Base-by-base conservation (phyloP, 2,888 invertebrate genomes). In the Cinara cedri region DNA sequence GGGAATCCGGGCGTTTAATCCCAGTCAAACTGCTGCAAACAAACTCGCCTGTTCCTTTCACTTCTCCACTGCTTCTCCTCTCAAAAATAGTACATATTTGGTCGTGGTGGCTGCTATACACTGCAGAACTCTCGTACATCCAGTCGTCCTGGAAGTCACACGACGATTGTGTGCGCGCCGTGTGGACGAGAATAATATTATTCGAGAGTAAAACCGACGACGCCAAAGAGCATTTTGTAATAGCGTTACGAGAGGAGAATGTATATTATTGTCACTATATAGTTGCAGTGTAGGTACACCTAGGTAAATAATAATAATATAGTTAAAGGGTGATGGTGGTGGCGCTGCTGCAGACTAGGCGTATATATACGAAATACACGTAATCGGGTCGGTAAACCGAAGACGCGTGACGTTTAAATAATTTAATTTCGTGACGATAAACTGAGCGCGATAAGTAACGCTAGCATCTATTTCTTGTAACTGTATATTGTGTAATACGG, bases 271-370 rank as follows among this genome's bases (percentile, higher is more conserved):
- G 34, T 3, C 6, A 34, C 3, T 34, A 34, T 34, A 63, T 14
- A 13, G 21, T 21, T 3, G 4, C 24, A 16, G 42, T 42, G 13
- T 16, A 13, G 42, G 1, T 34, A 57, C 24, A 60, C 34, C 13
- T 13, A 13, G 9, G 10, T 26, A 26, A 8, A 26, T n/a, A n/a
- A 26, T 26, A 46, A n/a, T n/a, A n/a, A n/a, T n/a, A n/a, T n/a
- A 34, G 34, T 34, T 6, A 34, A 34, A 6, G 34, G 3, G 34
- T 34, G n/a, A n/a, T n/a, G n/a, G n/a, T n/a, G n/a, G n/a, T n/a
- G n/a, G 34, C 34, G 49, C 62, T n/a, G n/a, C n/a, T n/a, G 60
- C 72, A 62, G 72, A 72, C 72, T 72, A n/a, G n/a, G n/a, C n/a
- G n/a, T n/a, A n/a, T n/a, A n/a, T n/a, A n/a, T n/a, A 16, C 13